These are phyloP conservation scores for Triplophysa yarkandensis DNA, from an alignment of 2,797 vertebrate species.

Conservation along the genomic window DNA sequence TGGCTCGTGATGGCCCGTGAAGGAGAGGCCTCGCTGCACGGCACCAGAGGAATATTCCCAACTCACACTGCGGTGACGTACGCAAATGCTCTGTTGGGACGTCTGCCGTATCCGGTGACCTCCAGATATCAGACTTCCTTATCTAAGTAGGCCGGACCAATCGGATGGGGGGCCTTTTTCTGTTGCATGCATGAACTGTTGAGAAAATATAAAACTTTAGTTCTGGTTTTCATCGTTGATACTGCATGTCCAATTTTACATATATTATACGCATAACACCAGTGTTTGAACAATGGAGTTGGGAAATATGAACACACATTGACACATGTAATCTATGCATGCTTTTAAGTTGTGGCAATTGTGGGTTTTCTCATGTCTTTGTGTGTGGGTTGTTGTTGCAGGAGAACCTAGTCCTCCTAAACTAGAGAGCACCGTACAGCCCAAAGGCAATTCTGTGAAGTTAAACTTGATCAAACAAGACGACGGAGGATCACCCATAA, in stretches of 20 bases:
- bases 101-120: constrained; percentile 14
- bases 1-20: constrained; percentile 46
- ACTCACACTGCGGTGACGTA: constrained; percentile 29
- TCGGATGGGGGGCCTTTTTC: constrained; percentile 5
- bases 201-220: too few relatives aligned
- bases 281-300: too few relatives aligned
- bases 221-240: neutral
- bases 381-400: constrained; percentile 71
- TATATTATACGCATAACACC: neutral
- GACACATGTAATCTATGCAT: neutral
- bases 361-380: constrained; percentile 26
- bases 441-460: constrained; percentile 90
- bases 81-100: constrained; percentile 13
- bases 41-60: constrained; percentile 20
- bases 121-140: constrained; percentile 29
- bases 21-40: constrained; percentile 40
- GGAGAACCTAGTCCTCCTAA: constrained; percentile 94
- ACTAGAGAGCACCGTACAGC: constrained; percentile 84
- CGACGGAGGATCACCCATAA: constrained; percentile 93
- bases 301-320: neutral
- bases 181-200: neutral
- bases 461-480: constrained; percentile 94
- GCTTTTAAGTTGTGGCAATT: too few relatives aligned
- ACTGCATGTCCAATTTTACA: neutral
- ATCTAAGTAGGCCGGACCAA: constrained; percentile 13